Evolutionary conservation across 2,113 vertebrate genomes (phyloP), one percentile per base, ranked within the genome.

Genomic region (Colinus virginianus): DNA sequence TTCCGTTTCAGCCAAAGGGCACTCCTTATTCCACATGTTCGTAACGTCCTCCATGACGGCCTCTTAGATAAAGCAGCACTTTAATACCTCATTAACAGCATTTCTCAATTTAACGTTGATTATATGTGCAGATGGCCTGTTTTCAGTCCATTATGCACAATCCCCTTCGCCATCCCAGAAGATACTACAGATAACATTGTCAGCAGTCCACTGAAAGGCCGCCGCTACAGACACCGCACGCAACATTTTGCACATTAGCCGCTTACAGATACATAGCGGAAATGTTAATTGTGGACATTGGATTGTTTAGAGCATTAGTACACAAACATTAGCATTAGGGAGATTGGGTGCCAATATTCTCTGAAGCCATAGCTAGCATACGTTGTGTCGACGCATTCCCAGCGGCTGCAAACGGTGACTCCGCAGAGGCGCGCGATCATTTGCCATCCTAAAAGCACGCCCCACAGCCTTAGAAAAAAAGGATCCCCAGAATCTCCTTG

Each of bases 81-180:
- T 92, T 59, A 83, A 90, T 85, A 80, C 36, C 43, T 92, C 91
- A 68, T 91, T 94, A 95, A 91, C 83, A 46, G 19, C 64, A 28
- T 70, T 87, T 78, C 61, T 89, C 48, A 46, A 71, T 63, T 84
- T 55, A 70, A 77, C 40, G 81, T 59, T 79, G 89, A 90, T 93
- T 64, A 64, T 87, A n/a, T 8, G 0, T 91, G 28, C 91, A 93
- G 93, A 95, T 96, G 91, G 81, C 78, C 81, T 72, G 34, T 83
- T 95, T 83, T 74, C 89, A 95, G 91, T 71, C 76, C 78, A 80
- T 55, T 94, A 88, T 93, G 88, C 88, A 89, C 59, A 20, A 58
- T 49, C 78, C 46, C 53, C 59, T 46, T 46, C 89, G 30, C 75
- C 51, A 30, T 77, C 91, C 67, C 2, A 2, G 78, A 76, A 83